Percentiles rank a stretch among this genome's conserved stretches.
Evolutionary conservation across 2,113 vertebrate species (phyloP).

Genomic region (Lepus americanus): DNA sequence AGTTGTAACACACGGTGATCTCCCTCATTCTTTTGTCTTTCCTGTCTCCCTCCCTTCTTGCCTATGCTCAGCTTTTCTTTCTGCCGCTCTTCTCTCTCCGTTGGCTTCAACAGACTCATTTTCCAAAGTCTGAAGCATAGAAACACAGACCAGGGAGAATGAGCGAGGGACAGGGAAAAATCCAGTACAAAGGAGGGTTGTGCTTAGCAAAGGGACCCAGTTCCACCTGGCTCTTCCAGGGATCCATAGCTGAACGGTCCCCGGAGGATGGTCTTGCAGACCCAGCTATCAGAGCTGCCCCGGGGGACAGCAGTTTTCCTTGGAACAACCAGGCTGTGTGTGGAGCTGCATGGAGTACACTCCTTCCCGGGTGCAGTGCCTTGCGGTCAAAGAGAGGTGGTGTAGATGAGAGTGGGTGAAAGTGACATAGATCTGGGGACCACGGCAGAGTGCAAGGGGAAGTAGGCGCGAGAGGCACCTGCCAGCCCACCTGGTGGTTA

Average conservation of each 20-base stretch:
- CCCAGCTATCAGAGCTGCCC: neutral
- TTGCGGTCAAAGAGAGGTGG: rapidly evolving
- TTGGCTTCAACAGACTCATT: neutral
- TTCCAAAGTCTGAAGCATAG: neutral
- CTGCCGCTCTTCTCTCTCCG: neutral
- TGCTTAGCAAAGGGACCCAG: too few species aligned
- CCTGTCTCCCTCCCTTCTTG: neutral
- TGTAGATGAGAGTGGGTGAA: neutral
- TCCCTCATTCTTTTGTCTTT: neutral
- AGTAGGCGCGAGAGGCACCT: neutral
- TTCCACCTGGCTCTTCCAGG: neutral
- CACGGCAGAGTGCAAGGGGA: neutral
- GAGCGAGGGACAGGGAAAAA: neutral
- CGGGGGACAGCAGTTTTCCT: neutral
- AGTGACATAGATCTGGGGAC: neutral
- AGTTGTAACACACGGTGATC: too few species aligned
- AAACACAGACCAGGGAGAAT: neutral
- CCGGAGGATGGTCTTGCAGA: neutral
- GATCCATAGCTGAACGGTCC: neutral
- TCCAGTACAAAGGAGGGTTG: neutral
- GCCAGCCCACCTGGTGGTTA: too few species aligned
- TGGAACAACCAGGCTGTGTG: neutral
- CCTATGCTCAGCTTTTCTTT: neutral
- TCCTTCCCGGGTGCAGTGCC: neutral
- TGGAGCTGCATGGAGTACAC: neutral